phyloP scores from a whole-genome alignment of 2,113 vertebrate species.

The Ctenodactylus gundi region DNA sequence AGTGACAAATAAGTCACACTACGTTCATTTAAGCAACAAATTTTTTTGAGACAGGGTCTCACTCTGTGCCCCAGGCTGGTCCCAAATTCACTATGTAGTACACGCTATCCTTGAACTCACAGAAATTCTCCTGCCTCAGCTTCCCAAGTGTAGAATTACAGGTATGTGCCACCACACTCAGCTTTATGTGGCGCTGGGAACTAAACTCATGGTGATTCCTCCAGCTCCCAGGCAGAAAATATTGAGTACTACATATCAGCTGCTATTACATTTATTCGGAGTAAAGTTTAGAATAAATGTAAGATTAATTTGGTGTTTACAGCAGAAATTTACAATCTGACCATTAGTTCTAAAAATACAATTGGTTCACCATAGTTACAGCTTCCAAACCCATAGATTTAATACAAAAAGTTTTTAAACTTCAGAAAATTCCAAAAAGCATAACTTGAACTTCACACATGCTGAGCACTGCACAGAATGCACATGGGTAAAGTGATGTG shows the following conservation, averaged over 20 bases:
- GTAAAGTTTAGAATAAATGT: not conserved
- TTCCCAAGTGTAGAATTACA: no score
- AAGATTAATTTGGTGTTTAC: rapidly evolving
- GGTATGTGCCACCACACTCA: no score
- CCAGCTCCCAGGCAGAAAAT: no score
- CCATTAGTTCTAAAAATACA: no score
- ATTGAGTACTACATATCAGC: not conserved
- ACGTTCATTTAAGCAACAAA: not conserved
- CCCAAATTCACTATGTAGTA: no score
- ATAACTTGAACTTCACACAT: not conserved
- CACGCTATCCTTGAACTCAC: no score
- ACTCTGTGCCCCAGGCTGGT: no score
- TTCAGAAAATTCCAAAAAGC: not conserved
- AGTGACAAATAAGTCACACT: not conserved
- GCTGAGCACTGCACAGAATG: not conserved
- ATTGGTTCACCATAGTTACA: not conserved
- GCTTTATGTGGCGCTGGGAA: no score
- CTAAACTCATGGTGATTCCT: no score
- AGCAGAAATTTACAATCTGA: not conserved
- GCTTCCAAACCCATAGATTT: not conserved
- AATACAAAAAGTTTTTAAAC: not conserved
- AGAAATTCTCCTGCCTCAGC: no score
- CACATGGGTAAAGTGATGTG: not conserved
- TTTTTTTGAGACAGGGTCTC: no score
- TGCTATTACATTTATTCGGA: not conserved